A percentile compares a stretch with the other conserved stretches of the same genome.
phyloP scores from a whole-genome alignment of 2,113 vertebrate species.

The Rhineura floridana region DNA sequence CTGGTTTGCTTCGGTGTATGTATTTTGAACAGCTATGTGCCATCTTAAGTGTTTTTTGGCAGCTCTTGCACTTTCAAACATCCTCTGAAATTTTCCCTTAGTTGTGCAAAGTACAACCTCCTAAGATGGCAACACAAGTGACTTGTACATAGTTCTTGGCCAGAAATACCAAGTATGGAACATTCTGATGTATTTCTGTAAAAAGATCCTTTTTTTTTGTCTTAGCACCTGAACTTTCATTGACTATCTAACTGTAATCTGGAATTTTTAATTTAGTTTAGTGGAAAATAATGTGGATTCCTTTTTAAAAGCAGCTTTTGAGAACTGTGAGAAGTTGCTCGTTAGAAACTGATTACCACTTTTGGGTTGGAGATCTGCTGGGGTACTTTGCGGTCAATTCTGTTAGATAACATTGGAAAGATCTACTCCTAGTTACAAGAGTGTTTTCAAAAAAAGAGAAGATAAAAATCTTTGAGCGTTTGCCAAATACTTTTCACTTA shows the following conservation, averaged over 20 bases:
- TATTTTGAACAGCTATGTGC: not conserved
- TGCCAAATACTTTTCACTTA: no score
- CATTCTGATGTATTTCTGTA: not conserved
- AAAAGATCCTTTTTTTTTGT: not conserved
- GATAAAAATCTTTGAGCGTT: no score
- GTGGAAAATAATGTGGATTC: not conserved
- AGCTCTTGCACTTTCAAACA: conserved; percentile 20
- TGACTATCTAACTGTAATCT: conserved; percentile 21
- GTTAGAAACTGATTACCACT: not conserved
- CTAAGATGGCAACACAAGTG: not conserved
- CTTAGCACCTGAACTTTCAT: not conserved
- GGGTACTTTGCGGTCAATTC: not conserved
- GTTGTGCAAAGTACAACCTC: not conserved
- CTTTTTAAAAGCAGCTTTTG: not conserved
- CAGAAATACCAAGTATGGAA: not conserved
- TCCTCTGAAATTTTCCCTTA: conserved; percentile 14
- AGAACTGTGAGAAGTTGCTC: not conserved
- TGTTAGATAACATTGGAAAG: not conserved
- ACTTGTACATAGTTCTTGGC: accelerated
- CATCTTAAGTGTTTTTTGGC: conserved; percentile 8
- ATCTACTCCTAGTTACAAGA: not conserved
- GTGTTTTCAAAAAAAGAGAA: not conserved
- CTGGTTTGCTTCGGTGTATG: conserved; percentile 7
- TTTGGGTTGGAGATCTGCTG: not conserved
- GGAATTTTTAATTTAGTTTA: not conserved